phyloP scores from a whole-genome alignment of 2,888 invertebrate genomes.

The Drosophila percnosoma region DNA sequence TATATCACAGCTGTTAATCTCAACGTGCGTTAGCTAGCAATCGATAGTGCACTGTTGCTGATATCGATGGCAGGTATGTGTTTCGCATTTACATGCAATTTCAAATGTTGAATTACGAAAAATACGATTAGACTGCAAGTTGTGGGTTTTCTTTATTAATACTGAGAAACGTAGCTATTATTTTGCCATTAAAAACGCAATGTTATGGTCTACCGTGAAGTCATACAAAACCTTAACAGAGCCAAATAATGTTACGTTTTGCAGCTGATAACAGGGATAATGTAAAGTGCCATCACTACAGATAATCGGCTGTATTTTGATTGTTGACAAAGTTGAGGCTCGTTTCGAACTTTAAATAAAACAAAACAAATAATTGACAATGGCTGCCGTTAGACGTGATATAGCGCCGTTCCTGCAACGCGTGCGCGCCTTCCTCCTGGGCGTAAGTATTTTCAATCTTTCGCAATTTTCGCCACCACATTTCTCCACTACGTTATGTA shows the following conservation, averaged over 20 bases:
- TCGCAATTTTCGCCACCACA: not conserved
- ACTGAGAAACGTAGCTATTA: not conserved
- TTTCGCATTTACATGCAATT: not conserved
- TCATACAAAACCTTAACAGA: not conserved
- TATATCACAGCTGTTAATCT: not conserved
- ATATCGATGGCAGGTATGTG: no score
- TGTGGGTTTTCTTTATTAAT: not conserved
- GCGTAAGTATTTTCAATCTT: constrained; percentile 85
- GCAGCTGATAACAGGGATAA: not conserved
- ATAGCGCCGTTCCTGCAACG: constrained; percentile 88
- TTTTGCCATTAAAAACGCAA: not conserved
- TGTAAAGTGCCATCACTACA: constrained; percentile 29
- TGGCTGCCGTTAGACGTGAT: constrained; percentile 87
- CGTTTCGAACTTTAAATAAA: constrained; percentile 8
- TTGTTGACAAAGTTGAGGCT: constrained; percentile 42
- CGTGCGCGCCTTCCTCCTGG: constrained; percentile 88
- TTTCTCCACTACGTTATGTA: constrained; percentile 68
- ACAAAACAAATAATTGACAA: constrained; percentile 45
- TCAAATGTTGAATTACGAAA: not conserved
- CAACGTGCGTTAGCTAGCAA: not conserved
- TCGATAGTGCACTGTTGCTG: not conserved
- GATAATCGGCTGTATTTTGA: constrained; percentile 35
- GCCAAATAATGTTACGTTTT: not conserved
- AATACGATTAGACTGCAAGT: not conserved
- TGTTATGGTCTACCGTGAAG: not conserved